Base-by-base conservation (phyloP, 2,797 vertebrate species). In the Alfaro cultratus region DNA sequence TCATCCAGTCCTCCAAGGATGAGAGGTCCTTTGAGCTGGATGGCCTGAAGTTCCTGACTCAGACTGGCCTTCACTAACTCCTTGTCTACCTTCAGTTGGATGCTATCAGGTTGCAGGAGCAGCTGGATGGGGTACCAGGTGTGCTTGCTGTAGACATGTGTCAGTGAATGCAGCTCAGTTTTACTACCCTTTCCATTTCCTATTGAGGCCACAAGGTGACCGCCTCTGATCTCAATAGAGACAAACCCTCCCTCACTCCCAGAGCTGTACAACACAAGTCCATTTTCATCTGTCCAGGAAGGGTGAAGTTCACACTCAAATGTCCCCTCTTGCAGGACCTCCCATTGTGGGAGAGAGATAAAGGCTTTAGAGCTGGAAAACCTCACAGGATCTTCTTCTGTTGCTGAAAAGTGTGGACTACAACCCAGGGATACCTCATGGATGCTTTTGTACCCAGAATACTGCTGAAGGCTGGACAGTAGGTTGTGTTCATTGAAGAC, bases 331-430 rank as follows among this genome's bases (percentile, higher is more conserved):
- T 93, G 80, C 0, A 82, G 86, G 10, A 94, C 64, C 3, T 95
- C 96, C 97, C 96, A 98, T 0, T 83, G 70, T 0, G 96, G 95
- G 51, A 99, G 96, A 60, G 94, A 91, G 51, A 98, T 75, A 62
- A 96, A 98, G 1, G 97, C 96, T 92, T 96, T 96, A 26, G 97
- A 96, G 89, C 97, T 98, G 90, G 97, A 97, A 88, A 99, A 98
- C 92, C 94, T 96, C 73, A 99, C 87, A 5, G 97, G 85, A 75
- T 98, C 96, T 36, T 96, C 94, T 79, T 96, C 95, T 43, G 90
- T 93, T 31, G 97, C 96, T 75, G 96, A 97, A 94, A 99, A 98
- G 92, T 97, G 95, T 10, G 96, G 90, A 82, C 91, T 98, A 82
- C 97, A 99, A 43, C 97, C 97, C 45, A 95, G 82, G 0, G 96